phyloP scores from a whole-genome alignment of 2,113 vertebrate species.

The Pterophyllum scalare region DNA sequence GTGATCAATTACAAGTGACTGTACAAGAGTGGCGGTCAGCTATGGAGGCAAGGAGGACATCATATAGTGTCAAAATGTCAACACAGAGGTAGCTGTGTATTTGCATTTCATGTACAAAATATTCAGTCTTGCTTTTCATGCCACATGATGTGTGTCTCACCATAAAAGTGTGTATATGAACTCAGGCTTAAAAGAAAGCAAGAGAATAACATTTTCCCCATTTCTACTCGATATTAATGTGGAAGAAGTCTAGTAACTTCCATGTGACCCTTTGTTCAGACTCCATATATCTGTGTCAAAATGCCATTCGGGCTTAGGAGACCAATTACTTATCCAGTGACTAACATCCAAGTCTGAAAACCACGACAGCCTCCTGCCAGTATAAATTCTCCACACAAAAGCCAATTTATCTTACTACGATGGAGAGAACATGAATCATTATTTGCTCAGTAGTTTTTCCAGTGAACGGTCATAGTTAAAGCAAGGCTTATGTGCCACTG shows the following conservation, averaged over 20 bases:
- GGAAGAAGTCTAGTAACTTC: neutral
- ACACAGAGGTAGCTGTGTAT: neutral
- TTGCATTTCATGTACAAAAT: neutral
- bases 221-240: neutral
- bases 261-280: neutral
- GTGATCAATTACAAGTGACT: neutral
- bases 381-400: constrained; percentile 22
- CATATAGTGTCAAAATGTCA: neutral
- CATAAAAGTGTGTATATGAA: neutral
- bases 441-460: constrained; percentile 15
- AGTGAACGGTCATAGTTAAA: constrained; percentile 23
- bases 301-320: neutral
- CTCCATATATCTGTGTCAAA: neutral
- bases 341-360: constrained; percentile 22
- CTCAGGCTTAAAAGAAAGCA: neutral
- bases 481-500: neutral
- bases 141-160: neutral
- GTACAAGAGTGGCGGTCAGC: neutral
- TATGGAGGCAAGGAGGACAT: constrained; percentile 3
- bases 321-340: neutral
- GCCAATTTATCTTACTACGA: constrained; percentile 4
- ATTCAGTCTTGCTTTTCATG: neutral
- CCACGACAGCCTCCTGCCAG: constrained; percentile 20
- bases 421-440: constrained; percentile 12
- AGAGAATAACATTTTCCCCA: neutral